Percentiles rank a stretch among this genome's conserved stretches.
phyloP scores from a whole-genome alignment of 2,797 vertebrate genomes.

The Fistularia commersonii region DNA sequence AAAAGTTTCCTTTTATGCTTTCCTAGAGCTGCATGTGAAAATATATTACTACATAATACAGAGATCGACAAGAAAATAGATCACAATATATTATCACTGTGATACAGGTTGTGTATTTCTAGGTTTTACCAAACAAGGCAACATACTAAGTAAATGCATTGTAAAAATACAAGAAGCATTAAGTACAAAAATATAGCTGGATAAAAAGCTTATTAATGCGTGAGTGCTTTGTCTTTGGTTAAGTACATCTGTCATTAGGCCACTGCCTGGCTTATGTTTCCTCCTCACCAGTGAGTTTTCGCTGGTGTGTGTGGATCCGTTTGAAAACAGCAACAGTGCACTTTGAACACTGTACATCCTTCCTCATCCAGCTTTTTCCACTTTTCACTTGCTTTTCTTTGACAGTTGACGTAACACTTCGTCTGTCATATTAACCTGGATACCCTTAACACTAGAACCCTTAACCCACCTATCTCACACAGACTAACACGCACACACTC shows the following conservation, averaged over 20 bases:
- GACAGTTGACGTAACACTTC: constrained; percentile 30
- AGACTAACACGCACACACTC: too few species aligned
- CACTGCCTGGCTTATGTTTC: too few species aligned
- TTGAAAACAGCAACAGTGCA: constrained; percentile 4
- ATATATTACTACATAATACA: constrained; percentile 84
- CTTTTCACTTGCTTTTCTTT: constrained; percentile 38
- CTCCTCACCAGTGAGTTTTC: neutral
- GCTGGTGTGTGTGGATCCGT: neutral
- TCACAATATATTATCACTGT: constrained; percentile 79
- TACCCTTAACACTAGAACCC: too few species aligned
- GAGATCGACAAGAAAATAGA: constrained; percentile 64
- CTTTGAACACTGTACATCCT: constrained; percentile 17
- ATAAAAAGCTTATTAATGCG: constrained; percentile 69
- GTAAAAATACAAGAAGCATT: constrained; percentile 62
- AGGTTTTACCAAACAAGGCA: constrained; percentile 44
- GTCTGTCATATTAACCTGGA: neutral
- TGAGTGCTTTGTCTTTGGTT: constrained; percentile 74
- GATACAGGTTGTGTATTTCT: constrained; percentile 64
- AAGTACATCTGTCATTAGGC: constrained; percentile 34
- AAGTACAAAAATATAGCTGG: constrained; percentile 74
- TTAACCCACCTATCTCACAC: constrained; percentile 2
- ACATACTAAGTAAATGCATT: constrained; percentile 57
- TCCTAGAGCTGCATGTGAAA: constrained; percentile 78
- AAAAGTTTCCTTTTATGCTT: constrained; percentile 55
- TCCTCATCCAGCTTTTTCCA: constrained; percentile 12